phyloP scores from a whole-genome alignment of 2,797 vertebrate species.

The Apogon hyalosoma region DNA sequence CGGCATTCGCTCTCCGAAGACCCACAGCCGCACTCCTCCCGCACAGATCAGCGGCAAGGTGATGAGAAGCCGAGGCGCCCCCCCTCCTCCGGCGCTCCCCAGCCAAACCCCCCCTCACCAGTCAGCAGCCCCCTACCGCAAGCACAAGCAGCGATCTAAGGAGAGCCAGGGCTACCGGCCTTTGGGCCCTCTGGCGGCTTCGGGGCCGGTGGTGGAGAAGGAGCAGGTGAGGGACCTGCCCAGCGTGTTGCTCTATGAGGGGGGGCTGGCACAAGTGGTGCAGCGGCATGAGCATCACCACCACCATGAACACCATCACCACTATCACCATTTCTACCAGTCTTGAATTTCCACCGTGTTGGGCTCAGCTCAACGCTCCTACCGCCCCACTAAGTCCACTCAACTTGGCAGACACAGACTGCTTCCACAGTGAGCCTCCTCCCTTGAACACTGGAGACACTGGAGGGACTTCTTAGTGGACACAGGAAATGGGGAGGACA shows the following conservation, averaged over 20 bases:
- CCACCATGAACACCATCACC: slow-evolving; percentile 98
- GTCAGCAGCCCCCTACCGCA: slow-evolving; percentile 90
- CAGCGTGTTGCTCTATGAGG: slow-evolving; percentile 92
- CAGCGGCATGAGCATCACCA: slow-evolving; percentile 98
- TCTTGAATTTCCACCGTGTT: slow-evolving; percentile 82
- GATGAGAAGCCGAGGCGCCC: slow-evolving; percentile 84
- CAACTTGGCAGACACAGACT: slow-evolving; percentile 70
- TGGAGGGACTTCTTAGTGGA: slow-evolving; percentile 30
- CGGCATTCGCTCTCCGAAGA: slow-evolving; percentile 87
- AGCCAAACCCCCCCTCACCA: slow-evolving; percentile 88
- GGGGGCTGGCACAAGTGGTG: slow-evolving; percentile 91
- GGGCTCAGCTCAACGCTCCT: slow-evolving; percentile 27
- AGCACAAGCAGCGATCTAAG: slow-evolving; percentile 94
- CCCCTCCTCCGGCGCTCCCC: slow-evolving; percentile 84
- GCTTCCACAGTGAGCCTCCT: slow-evolving; percentile 71
- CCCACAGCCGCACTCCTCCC: slow-evolving; percentile 84
- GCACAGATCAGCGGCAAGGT: slow-evolving; percentile 84
- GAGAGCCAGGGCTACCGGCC: slow-evolving; percentile 89
- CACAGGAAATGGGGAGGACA: slow-evolving; percentile 29
- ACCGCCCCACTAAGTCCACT: slow-evolving; percentile 11
- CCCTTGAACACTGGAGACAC: slow-evolving; percentile 56
- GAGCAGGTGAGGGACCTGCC: slow-evolving; percentile 93
- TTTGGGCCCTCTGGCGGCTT: slow-evolving; percentile 81
- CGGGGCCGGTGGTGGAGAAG: slow-evolving; percentile 88
- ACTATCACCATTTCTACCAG: slow-evolving; percentile 99